Percentiles rank a stretch among this genome's conserved stretches.
Conservation (phyloP, 2,113 vertebrate genomes). For the Petaurus breviceps region DNA sequence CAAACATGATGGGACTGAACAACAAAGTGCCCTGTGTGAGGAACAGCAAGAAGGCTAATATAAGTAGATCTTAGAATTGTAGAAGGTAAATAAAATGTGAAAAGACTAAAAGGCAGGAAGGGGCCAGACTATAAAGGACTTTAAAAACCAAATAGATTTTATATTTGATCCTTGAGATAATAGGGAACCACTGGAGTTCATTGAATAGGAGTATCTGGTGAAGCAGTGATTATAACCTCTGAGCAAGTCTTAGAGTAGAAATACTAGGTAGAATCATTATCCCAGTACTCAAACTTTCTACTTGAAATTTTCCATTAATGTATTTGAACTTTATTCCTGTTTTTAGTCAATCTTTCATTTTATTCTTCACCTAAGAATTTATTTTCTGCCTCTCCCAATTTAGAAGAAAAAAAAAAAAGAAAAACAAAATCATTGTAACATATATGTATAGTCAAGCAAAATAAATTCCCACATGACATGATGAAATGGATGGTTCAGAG, state of each 20-base stretch:
- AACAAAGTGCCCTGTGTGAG: not conserved
- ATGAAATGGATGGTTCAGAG: not conserved
- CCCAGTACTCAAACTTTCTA: not conserved
- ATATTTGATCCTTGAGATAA: not conserved
- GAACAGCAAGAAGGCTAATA: not conserved
- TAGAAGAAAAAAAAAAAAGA: not conserved
- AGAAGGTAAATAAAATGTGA: not conserved
- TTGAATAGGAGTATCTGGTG: not conserved
- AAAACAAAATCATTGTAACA: not conserved
- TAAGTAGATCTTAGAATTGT: not conserved
- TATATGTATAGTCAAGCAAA: not conserved
- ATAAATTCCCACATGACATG: not conserved
- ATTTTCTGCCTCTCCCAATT: not conserved
- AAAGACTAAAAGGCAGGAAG: not conserved
- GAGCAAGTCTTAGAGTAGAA: slow-evolving; percentile 6
- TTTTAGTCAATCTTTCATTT: not conserved
- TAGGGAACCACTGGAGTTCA: not conserved
- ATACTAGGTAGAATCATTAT: not conserved
- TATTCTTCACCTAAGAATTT: not conserved
- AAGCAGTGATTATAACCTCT: not conserved
- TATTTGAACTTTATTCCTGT: not conserved
- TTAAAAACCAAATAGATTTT: not conserved
- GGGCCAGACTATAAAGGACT: not conserved
- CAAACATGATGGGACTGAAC: not conserved
- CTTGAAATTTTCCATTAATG: not conserved